These are phyloP conservation scores for Pachydiplax longipennis DNA, from an alignment of 2,888 invertebrate genomes.

Conservation along the genomic window DNA sequence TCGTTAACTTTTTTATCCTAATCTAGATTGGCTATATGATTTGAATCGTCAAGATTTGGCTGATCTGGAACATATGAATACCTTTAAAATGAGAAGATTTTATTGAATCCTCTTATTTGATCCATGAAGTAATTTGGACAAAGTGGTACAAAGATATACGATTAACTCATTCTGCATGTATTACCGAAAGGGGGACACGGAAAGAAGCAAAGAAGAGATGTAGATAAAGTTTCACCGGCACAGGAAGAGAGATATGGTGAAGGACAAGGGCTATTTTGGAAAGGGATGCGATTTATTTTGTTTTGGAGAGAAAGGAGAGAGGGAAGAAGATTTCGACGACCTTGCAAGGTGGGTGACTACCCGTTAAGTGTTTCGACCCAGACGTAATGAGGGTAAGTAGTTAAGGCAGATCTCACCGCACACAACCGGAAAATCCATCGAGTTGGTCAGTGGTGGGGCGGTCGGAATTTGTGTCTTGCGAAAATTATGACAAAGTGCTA, in stretches of 20 bases:
- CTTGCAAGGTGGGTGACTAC: slow-evolving; percentile 36
- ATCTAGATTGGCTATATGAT: too few species aligned
- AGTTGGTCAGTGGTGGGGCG: neutral
- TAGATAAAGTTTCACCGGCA: neutral
- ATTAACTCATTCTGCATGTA: neutral
- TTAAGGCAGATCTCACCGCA: neutral
- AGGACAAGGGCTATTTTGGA: neutral
- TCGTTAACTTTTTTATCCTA: too few species aligned
- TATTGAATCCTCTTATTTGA: too few species aligned
- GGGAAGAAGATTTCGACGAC: slow-evolving; percentile 19
- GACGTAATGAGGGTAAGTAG: neutral
- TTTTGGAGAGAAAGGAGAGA: neutral
- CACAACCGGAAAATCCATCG: neutral
- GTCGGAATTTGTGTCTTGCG: neutral
- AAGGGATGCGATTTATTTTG: neutral
- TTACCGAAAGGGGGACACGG: neutral
- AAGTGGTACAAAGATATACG: too few species aligned
- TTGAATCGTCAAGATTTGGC: too few species aligned
- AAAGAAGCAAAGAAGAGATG: neutral
- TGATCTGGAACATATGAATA: too few species aligned
- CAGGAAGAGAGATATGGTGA: neutral
- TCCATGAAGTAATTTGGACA: too few species aligned
- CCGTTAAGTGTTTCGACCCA: neutral
- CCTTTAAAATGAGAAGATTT: too few species aligned
- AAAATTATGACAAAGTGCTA: neutral